phyloP scores from a whole-genome alignment of 1,140 invertebrate species.

The Chionoecetes opilio region DNA sequence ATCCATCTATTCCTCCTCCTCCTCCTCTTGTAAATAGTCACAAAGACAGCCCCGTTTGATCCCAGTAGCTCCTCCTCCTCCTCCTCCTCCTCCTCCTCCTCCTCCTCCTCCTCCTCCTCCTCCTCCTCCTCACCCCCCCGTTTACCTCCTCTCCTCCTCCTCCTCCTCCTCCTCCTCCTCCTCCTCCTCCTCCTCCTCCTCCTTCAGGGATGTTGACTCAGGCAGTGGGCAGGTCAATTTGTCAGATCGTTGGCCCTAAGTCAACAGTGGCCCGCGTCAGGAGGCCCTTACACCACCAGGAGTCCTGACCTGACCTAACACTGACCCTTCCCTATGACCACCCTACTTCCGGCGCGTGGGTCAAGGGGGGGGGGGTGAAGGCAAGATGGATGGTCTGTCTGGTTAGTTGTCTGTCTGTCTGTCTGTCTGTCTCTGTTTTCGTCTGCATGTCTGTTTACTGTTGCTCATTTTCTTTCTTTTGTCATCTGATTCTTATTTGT shows the following conservation, averaged over 20 bases:
- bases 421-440: not conserved
- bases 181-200: not conserved
- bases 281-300: not conserved
- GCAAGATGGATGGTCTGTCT: not conserved
- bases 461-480: too few species aligned
- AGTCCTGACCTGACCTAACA: not conserved
- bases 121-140: too few species aligned
- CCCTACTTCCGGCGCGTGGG: too few species aligned
- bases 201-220: not conserved
- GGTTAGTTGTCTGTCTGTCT: conserved; percentile 29
- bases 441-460: not conserved
- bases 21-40: not conserved
- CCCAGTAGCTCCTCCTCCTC: not conserved
- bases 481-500: too few species aligned
- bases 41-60: not conserved
- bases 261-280: not conserved
- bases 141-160: too few species aligned
- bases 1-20: not conserved
- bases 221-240: not conserved
- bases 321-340: too few species aligned
- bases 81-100: not conserved
- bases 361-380: not conserved
- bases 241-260: not conserved
- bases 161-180: not conserved
- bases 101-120: not conserved